These are phyloP conservation scores for Chrysomallon squamiferum DNA, from an alignment of 1,140 invertebrate species.

Conservation along the genomic window DNA sequence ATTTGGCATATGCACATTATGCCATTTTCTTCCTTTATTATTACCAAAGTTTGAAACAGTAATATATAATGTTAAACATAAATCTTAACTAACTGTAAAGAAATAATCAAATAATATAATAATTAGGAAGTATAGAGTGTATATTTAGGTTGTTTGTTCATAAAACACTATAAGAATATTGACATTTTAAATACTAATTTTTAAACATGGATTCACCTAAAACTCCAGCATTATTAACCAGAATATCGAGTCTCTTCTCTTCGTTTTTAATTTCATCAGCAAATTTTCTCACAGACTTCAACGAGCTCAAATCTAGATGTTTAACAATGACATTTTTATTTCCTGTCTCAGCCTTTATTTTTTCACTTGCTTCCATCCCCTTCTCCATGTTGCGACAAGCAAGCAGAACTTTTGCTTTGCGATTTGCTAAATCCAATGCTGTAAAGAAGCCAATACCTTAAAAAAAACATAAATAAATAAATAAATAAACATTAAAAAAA, in stretches of 20 bases:
- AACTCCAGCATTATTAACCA: conserved; percentile 62
- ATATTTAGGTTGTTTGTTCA: no score
- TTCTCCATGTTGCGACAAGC: conserved; percentile 67
- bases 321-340: conserved; percentile 70
- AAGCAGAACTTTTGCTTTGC: conserved; percentile 67
- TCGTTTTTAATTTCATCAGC: conserved; percentile 68
- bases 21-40: no score
- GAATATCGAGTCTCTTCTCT: conserved; percentile 75
- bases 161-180: no score
- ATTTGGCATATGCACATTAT: no score
- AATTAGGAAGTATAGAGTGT: no score
- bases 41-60: no score
- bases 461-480: not conserved
- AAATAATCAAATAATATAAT: no score
- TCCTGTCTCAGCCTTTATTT: conserved; percentile 66
- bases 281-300: conserved; percentile 59
- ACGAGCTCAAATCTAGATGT: conserved; percentile 63
- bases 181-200: no score
- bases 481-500: not conserved
- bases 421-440: conserved; percentile 50
- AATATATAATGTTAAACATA: no score
- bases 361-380: conserved; percentile 69
- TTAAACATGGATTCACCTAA: no score
- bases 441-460: conserved; percentile 58
- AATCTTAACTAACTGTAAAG: no score